Percentiles rank a stretch among this genome's conserved stretches.
Evolutionary conservation across 2,888 invertebrate genomes (phyloP).

Genomic region (Rhabditoides inermis): DNA sequence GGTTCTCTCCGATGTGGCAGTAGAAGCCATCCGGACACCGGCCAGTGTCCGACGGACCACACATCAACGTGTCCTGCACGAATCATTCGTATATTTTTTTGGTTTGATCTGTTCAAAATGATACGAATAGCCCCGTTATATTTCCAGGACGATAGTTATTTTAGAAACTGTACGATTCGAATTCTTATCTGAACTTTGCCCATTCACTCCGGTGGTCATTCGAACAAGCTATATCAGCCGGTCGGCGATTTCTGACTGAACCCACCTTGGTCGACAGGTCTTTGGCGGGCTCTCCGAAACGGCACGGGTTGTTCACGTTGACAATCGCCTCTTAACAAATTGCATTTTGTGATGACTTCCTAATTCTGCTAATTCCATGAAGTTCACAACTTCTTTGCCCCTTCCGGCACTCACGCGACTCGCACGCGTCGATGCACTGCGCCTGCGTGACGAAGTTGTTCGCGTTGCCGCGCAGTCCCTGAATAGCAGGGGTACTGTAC

Average conservation of each 20-base stretch:
- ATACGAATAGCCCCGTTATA: too few relatives aligned
- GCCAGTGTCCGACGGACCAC: constrained; percentile 28
- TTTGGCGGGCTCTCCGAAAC: constrained; percentile 33
- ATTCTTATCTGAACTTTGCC: too few relatives aligned
- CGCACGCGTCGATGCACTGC: constrained; percentile 43
- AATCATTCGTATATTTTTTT: constrained; percentile 20
- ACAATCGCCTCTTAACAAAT: constrained; percentile 15
- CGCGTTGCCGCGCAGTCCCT: constrained; percentile 44
- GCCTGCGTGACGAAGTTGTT: constrained; percentile 49
- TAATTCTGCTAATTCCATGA: too few relatives aligned
- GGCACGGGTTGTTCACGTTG: constrained; percentile 41
- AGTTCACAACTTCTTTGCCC: too few relatives aligned
- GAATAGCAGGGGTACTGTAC: too few relatives aligned
- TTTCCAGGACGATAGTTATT: too few relatives aligned
- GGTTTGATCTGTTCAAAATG: too few relatives aligned
- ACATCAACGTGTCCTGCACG: constrained; percentile 24
- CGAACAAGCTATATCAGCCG: too few relatives aligned
- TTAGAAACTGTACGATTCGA: too few relatives aligned
- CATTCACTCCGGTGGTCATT: too few relatives aligned
- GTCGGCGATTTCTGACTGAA: too few relatives aligned
- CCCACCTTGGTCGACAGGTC: constrained; percentile 9
- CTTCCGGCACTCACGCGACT: constrained; percentile 18
- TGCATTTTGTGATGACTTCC: too few relatives aligned
- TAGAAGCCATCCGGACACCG: constrained; percentile 45
- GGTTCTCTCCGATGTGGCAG: constrained; percentile 49